These are phyloP conservation scores for Florisuga fusca DNA, from an alignment of 2,797 vertebrate species.

Conservation along the genomic window DNA sequence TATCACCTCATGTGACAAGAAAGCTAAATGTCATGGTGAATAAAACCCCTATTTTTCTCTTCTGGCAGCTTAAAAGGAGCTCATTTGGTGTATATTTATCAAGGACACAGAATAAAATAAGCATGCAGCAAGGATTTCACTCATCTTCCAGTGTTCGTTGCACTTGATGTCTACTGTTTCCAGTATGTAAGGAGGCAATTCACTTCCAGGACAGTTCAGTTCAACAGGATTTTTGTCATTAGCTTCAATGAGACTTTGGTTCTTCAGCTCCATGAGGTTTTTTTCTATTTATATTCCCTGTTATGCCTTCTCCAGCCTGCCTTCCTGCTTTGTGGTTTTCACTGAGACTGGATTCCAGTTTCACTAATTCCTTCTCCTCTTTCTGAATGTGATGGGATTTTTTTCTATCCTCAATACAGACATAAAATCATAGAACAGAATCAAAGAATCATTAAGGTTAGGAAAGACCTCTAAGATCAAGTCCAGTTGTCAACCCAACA, in stretches of 20 bases:
- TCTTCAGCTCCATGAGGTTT: neutral
- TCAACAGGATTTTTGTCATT: neutral
- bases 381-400: neutral
- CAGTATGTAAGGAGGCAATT: neutral
- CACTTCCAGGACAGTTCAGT: neutral
- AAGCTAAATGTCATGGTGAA: conserved; percentile 6
- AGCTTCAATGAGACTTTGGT: neutral
- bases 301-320: neutral
- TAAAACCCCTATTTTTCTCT: neutral
- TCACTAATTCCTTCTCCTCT: neutral
- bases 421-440: neutral
- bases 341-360: neutral
- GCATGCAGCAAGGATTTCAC: neutral
- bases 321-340: neutral
- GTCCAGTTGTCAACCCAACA: too few species aligned
- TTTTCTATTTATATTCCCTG: neutral
- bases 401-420: neutral
- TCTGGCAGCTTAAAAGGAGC: neutral
- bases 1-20: neutral
- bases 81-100: neutral
- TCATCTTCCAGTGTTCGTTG: neutral
- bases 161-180: neutral
- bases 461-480: too few species aligned
- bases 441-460: too few species aligned
- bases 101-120: neutral